Conservation (phyloP, 2,888 invertebrate genomes). For the Protodeltote pygarga region DNA sequence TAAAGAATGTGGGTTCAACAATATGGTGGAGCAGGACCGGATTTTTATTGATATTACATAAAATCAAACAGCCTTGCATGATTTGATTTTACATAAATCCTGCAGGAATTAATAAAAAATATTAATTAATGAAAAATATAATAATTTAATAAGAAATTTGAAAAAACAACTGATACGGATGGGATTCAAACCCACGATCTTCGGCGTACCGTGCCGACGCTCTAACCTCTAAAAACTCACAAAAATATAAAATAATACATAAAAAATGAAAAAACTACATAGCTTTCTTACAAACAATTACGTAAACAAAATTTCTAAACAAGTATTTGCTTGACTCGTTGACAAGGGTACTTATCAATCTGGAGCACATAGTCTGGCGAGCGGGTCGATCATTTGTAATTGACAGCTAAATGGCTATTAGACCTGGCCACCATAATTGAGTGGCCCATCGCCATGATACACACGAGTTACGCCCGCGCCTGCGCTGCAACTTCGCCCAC, state of each 20-base stretch:
- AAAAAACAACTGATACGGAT: too few species aligned
- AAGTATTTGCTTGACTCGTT: slow-evolving; percentile 32
- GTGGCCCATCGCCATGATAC: slow-evolving; percentile 57
- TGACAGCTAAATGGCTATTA: slow-evolving; percentile 79
- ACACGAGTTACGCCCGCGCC: slow-evolving; percentile 55
- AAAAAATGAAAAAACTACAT: too few species aligned
- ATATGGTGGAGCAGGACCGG: slow-evolving; percentile 16
- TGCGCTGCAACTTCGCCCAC: too few species aligned
- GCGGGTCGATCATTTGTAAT: slow-evolving; percentile 64
- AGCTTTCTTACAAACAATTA: too few species aligned
- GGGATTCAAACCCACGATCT: too few species aligned
- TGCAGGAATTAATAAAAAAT: slow-evolving; percentile 8
- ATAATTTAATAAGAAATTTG: too few species aligned
- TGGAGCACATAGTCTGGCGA: slow-evolving; percentile 47
- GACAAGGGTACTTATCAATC: slow-evolving; percentile 56
- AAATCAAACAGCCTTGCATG: too few species aligned
- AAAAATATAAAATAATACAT: too few species aligned
- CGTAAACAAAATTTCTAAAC: slow-evolving; percentile 27
- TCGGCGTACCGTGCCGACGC: too few species aligned
- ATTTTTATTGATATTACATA: slow-evolving; percentile 17
- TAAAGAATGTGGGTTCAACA: slow-evolving; percentile 14
- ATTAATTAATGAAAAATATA: too few species aligned
- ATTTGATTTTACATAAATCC: too few species aligned
- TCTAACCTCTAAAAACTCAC: too few species aligned
- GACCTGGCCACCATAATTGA: slow-evolving; percentile 65